Conservation (phyloP, 2,888 invertebrate genomes). For the Plebejus anna region DNA sequence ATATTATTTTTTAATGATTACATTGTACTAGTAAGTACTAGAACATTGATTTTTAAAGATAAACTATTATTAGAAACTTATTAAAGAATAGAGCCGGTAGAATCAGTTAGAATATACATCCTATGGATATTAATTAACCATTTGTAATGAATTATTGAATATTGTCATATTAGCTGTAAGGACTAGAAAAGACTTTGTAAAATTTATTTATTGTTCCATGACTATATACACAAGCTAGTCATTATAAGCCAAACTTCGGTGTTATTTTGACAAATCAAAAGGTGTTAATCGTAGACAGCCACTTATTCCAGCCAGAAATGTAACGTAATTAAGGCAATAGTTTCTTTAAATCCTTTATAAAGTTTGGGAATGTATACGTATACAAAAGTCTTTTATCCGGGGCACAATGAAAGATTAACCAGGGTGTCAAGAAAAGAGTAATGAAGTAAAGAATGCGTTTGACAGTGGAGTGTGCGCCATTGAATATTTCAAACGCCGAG, state of each 20-base stretch:
- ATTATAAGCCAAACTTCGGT: background rate
- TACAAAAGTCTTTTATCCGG: slow-evolving; percentile 34
- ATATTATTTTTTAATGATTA: too few relatives aligned
- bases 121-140: background rate
- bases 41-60: too few relatives aligned
- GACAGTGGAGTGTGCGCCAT: slow-evolving; percentile 58
- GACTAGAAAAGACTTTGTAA: background rate
- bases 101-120: too few relatives aligned
- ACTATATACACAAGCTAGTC: background rate
- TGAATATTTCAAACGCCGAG: slow-evolving; percentile 63
- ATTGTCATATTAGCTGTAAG: background rate
- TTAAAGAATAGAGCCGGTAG: background rate
- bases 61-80: too few relatives aligned
- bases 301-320: background rate
- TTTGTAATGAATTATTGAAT: background rate
- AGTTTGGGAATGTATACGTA: slow-evolving; percentile 28
- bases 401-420: slow-evolving; percentile 69
- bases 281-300: background rate
- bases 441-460: slow-evolving; percentile 67
- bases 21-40: too few relatives aligned
- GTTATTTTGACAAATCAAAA: background rate
- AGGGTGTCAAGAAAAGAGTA: slow-evolving; percentile 61
- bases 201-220: background rate
- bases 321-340: background rate
- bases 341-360: slow-evolving; percentile 2